Conservation (phyloP, 1,140 invertebrate species). For the Lutraria rhynchaena region DNA sequence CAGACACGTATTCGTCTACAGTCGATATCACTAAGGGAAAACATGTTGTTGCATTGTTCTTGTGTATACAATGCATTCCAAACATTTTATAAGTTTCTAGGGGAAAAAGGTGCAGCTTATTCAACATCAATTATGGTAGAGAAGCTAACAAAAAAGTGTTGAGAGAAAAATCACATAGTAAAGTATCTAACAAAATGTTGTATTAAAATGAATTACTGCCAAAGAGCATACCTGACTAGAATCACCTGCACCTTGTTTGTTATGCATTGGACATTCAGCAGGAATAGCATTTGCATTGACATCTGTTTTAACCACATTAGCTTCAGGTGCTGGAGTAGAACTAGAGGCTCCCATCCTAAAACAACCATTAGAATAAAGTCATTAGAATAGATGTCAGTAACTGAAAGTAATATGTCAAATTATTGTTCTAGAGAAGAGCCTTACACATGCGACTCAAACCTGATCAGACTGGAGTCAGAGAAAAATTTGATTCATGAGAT, state of each 20-base stretch:
- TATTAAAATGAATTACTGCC: no score
- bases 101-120: no score
- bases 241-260: constrained; percentile 2
- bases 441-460: not conserved
- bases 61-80: no score
- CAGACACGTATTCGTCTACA: no score
- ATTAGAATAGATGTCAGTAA: not conserved
- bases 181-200: no score
- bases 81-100: no score
- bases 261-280: constrained; percentile 63
- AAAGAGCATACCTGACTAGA: constrained; percentile 12
- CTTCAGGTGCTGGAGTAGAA: constrained; percentile 13
- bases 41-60: no score
- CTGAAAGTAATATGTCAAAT: not conserved
- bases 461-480: not conserved
- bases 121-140: no score
- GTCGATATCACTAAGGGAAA: no score
- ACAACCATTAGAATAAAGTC: not conserved
- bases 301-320: constrained; percentile 24
- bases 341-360: constrained; percentile 30
- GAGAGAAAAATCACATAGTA: no score
- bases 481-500: not conserved
- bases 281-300: constrained; percentile 49
- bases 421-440: not conserved
- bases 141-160: no score